Evolutionary conservation across 2,888 invertebrate species (phyloP).

Genomic region (Imbricaverruca yamaguchii): DNA sequence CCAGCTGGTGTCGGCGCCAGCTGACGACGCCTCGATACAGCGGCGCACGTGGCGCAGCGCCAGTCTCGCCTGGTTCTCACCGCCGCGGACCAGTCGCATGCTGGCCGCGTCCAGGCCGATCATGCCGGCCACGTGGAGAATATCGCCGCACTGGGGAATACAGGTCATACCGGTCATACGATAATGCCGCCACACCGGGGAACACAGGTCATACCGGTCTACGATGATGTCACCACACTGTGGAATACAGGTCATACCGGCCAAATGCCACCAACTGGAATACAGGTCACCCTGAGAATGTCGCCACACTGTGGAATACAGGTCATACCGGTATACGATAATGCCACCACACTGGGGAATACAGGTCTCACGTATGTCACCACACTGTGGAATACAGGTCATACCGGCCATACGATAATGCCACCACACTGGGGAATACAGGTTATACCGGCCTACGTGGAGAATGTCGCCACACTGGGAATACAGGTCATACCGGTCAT

Average conservation of each 20-base stretch:
- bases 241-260: too few relatives aligned
- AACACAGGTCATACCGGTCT: conserved; percentile 47
- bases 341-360: conserved; percentile 44
- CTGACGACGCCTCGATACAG: conserved; percentile 58
- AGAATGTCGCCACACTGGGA: conserved; percentile 69
- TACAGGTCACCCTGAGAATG: conserved; percentile 63
- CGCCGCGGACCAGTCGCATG: conserved; percentile 65
- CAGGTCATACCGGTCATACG: conserved; percentile 69
- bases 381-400: conserved; percentile 50
- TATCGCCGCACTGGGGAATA: conserved; percentile 60
- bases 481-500: conserved; percentile 49
- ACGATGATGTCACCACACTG: conserved; percentile 55
- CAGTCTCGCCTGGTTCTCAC: conserved; percentile 66
- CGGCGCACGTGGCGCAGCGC: conserved; percentile 74
- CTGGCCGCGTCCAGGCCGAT: conserved; percentile 80
- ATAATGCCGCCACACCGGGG: conserved; percentile 71
- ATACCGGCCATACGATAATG: not conserved
- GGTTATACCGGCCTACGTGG: conserved; percentile 74
- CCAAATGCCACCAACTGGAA: too few relatives aligned
- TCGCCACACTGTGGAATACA: conserved; percentile 57
- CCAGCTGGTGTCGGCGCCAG: conserved; percentile 25
- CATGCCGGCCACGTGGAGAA: conserved; percentile 82
- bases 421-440: too few relatives aligned
- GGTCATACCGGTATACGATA: conserved; percentile 57
- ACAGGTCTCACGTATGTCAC: conserved; percentile 62